phyloP scores from a whole-genome alignment of 2,888 invertebrate species.

The Miltochrista miniata region DNA sequence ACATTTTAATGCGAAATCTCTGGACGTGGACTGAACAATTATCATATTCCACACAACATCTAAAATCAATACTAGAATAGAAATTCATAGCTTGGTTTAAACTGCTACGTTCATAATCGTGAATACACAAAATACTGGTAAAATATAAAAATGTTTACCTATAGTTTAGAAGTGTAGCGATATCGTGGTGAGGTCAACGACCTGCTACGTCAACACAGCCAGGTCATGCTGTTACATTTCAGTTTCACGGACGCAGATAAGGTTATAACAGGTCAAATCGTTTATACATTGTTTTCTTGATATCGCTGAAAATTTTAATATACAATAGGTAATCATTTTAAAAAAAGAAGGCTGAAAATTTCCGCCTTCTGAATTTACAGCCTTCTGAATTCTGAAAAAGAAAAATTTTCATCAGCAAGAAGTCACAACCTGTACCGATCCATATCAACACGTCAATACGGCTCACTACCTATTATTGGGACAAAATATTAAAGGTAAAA shows the following conservation, averaged over 20 bases:
- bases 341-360: too few relatives aligned
- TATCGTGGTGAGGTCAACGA: conserved; percentile 21
- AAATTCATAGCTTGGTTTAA: conserved; percentile 34
- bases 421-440: too few relatives aligned
- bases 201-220: conserved; percentile 20
- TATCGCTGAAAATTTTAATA: too few relatives aligned
- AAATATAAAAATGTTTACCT: conserved; percentile 23
- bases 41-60: conserved; percentile 53
- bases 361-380: too few relatives aligned
- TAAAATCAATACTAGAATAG: conserved; percentile 58
- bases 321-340: too few relatives aligned
- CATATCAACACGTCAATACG: too few relatives aligned
- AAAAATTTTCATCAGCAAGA: too few relatives aligned
- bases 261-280: conserved; percentile 5
- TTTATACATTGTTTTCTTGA: not conserved
- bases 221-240: conserved; percentile 14
- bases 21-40: conserved; percentile 49
- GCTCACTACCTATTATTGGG: too few relatives aligned
- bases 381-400: too few relatives aligned
- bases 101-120: conserved; percentile 34
- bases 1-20: conserved; percentile 57
- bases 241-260: conserved; percentile 16
- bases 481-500: too few relatives aligned
- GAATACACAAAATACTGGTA: conserved; percentile 31
- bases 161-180: conserved; percentile 17